phyloP scores from a whole-genome alignment of 2,888 invertebrate genomes.

The Orchestes rusci region DNA sequence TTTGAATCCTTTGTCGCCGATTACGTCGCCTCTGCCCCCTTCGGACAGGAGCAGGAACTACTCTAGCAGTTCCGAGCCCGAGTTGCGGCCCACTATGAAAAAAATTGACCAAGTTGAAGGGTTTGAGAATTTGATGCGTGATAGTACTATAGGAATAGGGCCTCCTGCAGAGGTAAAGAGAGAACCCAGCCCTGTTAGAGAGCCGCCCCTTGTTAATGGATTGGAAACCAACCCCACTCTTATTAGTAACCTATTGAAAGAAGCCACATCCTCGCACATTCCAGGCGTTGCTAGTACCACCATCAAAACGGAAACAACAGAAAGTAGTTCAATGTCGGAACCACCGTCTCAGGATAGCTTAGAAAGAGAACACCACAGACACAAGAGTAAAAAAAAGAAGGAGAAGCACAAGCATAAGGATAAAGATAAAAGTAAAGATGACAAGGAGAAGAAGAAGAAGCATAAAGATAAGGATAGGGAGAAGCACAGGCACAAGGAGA shows the following conservation, averaged over 20 bases:
- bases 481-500: constrained; percentile 36
- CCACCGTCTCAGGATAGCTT: constrained; percentile 19
- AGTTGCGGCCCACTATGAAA: constrained; percentile 55
- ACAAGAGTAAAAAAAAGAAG: constrained; percentile 57
- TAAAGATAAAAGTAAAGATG: constrained; percentile 59
- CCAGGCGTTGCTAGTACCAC: constrained; percentile 33
- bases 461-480: constrained; percentile 61
- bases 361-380: constrained; percentile 38
- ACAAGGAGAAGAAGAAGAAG: constrained; percentile 69
- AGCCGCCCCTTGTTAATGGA: constrained; percentile 48
- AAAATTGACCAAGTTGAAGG: constrained; percentile 57
- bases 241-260: constrained; percentile 64
- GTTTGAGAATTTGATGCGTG: constrained; percentile 53
- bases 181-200: constrained; percentile 11
- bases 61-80: constrained; percentile 52
- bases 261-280: constrained; percentile 39
- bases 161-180: not conserved
- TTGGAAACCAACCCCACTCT: constrained; percentile 65
- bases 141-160: constrained; percentile 43
- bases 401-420: constrained; percentile 56
- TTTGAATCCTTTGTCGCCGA: constrained; percentile 30
- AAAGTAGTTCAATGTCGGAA: not conserved
- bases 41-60: constrained; percentile 38
- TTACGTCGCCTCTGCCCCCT: constrained; percentile 27
- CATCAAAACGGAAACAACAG: constrained; percentile 23